Evolutionary conservation across 2,888 invertebrate species (phyloP), one percentile per base, ranked within the genome.

Genomic region (Ischnura elegans): DNA sequence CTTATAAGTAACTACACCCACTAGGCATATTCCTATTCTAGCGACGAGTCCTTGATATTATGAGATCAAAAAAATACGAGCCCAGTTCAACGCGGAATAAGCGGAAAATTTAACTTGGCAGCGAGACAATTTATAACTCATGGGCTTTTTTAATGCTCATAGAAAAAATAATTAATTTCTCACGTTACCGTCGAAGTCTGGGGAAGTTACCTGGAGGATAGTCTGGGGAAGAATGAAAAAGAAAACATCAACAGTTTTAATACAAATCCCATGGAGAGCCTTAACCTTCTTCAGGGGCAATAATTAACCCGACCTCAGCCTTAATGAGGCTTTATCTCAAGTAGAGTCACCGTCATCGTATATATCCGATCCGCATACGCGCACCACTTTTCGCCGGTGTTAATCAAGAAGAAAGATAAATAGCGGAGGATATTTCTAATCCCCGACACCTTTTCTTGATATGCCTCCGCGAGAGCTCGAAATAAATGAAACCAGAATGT

Each of bases 281-380:
- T 16, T 36, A 76, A 16, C 10, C n/a, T n/a, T 10, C 29, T 76
- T 36, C 36, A 36, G 36, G 0, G n/a, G 13, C 76, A 76, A 36
- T 76, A 76, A 76, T 76, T 76, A 76, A 36, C 76, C 36, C 76
- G 76, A 76, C 29, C 76, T 36, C 76, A 36, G 76, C 36, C 76
- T 76, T 36, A 13, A 36, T 76, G 76, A 36, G 36, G 29, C 6
- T 76, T 76, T 36, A 36, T 76, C 76, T 76, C 2, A 29, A 76
- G 36, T 76, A 10, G 29, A 76, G 76, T 16, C 13, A 5, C 29
- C 76, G 25, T 8, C 5, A 36, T 76, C 76, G 25, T 0, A 76
- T 76, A 76, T 36, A 36, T 76, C 0, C 36, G 36, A 76, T 36
- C 76, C 76, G 36, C 76, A 76, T 36, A 29, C 10, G 36, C 36